Percentiles rank a stretch among this genome's conserved stretches.
phyloP scores from a whole-genome alignment of 1,140 invertebrate genomes.

The Aphidius gifuensis region DNA sequence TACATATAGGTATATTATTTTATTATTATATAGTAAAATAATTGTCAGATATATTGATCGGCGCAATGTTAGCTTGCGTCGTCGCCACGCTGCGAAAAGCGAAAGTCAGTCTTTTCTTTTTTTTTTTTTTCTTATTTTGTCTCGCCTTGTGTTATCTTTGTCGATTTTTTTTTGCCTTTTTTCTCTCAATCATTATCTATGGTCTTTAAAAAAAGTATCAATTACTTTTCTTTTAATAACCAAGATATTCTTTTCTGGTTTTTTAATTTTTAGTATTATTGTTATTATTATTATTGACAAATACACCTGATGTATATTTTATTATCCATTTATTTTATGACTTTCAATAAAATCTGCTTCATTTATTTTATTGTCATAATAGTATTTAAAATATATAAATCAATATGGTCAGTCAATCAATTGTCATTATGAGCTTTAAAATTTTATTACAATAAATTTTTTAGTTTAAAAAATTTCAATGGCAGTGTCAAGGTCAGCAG shows the following conservation, averaged over 20 bases:
- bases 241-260: neutral
- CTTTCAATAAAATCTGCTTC: too few species aligned
- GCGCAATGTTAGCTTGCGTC: slow-evolving; percentile 39
- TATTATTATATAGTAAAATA: slow-evolving; percentile 28
- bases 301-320: neutral
- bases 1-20: too few species aligned
- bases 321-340: too few species aligned
- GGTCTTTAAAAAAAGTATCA: neutral
- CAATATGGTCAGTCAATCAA: too few species aligned
- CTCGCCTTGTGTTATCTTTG: slow-evolving; percentile 29
- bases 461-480: slow-evolving; percentile 36
- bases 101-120: slow-evolving; percentile 38
- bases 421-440: neutral
- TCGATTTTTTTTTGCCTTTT: slow-evolving; percentile 8
- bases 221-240: neutral
- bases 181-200: neutral
- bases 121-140: slow-evolving; percentile 37
- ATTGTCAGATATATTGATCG: slow-evolving; percentile 43
- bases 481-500: slow-evolving; percentile 56
- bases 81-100: slow-evolving; percentile 40
- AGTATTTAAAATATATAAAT: too few species aligned
- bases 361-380: too few species aligned
- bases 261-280: neutral
- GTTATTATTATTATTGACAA: neutral
- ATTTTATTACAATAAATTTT: neutral